Evolutionary conservation across 1,140 invertebrate species (phyloP), one percentile per base, ranked within the genome.

Genomic region (Aphidius gifuensis): DNA sequence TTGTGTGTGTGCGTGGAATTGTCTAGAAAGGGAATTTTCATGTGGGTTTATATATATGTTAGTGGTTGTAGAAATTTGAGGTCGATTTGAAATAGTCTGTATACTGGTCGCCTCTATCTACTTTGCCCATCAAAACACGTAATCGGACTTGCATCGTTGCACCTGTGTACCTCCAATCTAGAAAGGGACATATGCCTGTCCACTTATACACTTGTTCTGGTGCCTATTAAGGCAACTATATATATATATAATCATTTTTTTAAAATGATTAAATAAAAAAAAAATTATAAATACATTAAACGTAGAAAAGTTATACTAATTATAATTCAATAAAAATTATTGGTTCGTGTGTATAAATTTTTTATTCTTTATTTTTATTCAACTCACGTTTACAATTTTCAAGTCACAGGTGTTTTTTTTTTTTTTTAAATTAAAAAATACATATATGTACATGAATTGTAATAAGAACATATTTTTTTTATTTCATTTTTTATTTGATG

Each of bases 121-220:
- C 50, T 61, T 61, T 61, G 43, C 39, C 23, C 40, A 61, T 61
- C 59, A 50, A 55, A 55, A 51, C 59, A 61, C 54, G 60, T 62
- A 62, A 62, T 62, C 60, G 60, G 60, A 62, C 46, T 23, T 54
- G 44, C 60, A 23, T 16, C 45, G 53, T n/a, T 62, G 60, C 60
- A 62, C 60, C 60, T 62, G 60, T 62, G 60, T 32, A 32, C 60
- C 53, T 62, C 54, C 60, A 62, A 62, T 62, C 60, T 62, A 62
- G 60, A 53, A 53, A 4, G 53, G 46, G 43, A 62, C 60, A 62
- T 62, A 62, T 62, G 60, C 53, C 39, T 45, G 21, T 11, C 48
- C 21, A n/a, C 21, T n/a, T 6, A 16, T 6, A 49, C n/a, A 7
- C 48, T 49, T 23, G 11, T 6, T 49, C 16, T 23, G 46, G 21